Conservation (phyloP, 2,888 invertebrate genomes). For the Artemia sp. region DNA sequence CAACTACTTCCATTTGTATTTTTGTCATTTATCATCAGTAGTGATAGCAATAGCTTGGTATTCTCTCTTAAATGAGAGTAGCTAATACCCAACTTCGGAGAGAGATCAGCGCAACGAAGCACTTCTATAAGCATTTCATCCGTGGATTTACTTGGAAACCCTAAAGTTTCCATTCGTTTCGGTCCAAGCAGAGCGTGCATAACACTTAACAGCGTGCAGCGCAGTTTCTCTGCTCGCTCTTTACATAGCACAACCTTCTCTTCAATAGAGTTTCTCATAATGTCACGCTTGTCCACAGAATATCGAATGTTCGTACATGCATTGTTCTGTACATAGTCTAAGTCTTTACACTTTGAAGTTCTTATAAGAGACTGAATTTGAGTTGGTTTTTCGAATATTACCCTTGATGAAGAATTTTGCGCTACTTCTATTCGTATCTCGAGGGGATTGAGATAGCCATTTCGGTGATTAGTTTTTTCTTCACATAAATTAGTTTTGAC, state of each 20-base stretch:
- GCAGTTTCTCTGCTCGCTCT: background rate
- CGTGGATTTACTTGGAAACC: background rate
- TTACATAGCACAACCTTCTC: background rate
- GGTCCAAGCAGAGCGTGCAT: conserved; percentile 15
- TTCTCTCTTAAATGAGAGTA: background rate
- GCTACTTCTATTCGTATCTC: conserved; percentile 9
- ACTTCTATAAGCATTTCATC: conserved; percentile 13
- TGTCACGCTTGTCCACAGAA: background rate
- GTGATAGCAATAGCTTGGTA: background rate
- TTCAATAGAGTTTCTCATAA: background rate
- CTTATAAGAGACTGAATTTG: background rate
- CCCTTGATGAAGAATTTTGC: background rate
- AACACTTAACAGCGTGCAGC: background rate
- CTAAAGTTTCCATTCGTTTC: background rate
- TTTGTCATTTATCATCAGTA: background rate
- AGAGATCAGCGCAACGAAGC: background rate
- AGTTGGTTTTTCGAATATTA: conserved; percentile 4
- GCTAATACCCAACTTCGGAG: background rate
- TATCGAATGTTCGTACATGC: background rate
- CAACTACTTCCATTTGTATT: background rate
- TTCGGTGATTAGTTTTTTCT: background rate
- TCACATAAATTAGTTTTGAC: conserved; percentile 4
- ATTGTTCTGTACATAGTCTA: background rate
- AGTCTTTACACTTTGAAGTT: background rate
- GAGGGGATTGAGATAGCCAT: background rate